These are phyloP conservation scores for Holacanthella duospinosa DNA, from an alignment of 2,888 invertebrate genomes.

Conservation along the genomic window DNA sequence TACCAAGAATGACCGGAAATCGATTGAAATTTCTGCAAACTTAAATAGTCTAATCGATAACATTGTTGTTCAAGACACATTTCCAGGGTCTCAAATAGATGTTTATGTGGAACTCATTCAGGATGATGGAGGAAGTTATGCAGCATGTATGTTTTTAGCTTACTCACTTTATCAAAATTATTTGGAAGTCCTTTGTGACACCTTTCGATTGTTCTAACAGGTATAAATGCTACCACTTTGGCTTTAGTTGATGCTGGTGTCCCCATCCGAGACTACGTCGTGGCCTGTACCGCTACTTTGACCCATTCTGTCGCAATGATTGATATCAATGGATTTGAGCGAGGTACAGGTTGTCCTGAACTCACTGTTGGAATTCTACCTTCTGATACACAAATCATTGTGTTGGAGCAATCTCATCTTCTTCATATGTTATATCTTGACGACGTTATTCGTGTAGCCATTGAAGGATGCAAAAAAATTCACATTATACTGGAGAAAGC, in stretches of 20 bases:
- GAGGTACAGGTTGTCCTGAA: slow-evolving; percentile 70
- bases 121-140: slow-evolving; percentile 36
- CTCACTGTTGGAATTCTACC: slow-evolving; percentile 76
- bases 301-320: slow-evolving; percentile 66
- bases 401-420: slow-evolving; percentile 52
- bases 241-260: slow-evolving; percentile 95
- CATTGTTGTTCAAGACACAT: slow-evolving; percentile 78
- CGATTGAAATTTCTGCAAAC: slow-evolving; percentile 78
- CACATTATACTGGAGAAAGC: slow-evolving; percentile 69
- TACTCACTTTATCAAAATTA: not conserved
- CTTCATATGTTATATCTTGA: slow-evolving; percentile 80
- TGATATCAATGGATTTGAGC: slow-evolving; percentile 84
- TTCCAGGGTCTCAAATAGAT: slow-evolving; percentile 92
- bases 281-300: slow-evolving; percentile 81
- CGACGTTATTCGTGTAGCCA: slow-evolving; percentile 67
- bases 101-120: slow-evolving; percentile 57
- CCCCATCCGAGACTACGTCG: slow-evolving; percentile 82
- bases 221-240: slow-evolving; percentile 86
- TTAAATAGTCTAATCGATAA: slow-evolving; percentile 79
- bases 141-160: slow-evolving; percentile 27
- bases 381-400: slow-evolving; percentile 54
- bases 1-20: slow-evolving; percentile 56
- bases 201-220: slow-evolving; percentile 26
- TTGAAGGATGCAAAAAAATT: slow-evolving; percentile 80
- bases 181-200: not conserved